Conservation (phyloP, 2,797 vertebrate species). For the Moxostoma hubbsi region DNA sequence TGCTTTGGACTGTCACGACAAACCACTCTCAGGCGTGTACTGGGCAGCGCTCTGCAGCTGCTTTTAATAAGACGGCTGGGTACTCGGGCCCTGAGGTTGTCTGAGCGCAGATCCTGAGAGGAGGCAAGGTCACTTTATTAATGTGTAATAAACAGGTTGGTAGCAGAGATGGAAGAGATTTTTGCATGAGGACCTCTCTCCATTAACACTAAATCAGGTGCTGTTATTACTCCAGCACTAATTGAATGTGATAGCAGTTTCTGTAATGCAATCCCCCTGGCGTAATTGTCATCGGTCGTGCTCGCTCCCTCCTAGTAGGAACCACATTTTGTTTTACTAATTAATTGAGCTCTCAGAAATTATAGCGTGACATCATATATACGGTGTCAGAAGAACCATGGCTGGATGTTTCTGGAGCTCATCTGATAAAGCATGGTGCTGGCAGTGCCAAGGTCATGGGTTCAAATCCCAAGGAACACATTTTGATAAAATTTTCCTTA, state of each 20-base stretch:
- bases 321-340: slow-evolving; percentile 55
- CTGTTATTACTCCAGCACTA: slow-evolving; percentile 69
- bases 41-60: slow-evolving; percentile 10
- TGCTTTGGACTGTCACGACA: slow-evolving; percentile 40
- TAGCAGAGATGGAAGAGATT: slow-evolving; percentile 56
- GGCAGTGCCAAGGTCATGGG: too few species aligned
- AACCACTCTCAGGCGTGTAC: slow-evolving; percentile 17
- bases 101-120: slow-evolving; percentile 7
- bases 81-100: slow-evolving; percentile 2
- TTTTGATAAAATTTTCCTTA: too few species aligned
- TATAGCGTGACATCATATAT: slow-evolving; percentile 42
- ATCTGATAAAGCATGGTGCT: too few species aligned
- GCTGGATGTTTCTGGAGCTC: neutral
- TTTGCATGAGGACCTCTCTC: slow-evolving; percentile 67
- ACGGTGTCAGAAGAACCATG: slow-evolving; percentile 2
- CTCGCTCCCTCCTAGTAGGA: slow-evolving; percentile 47
- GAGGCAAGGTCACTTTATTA: slow-evolving; percentile 59
- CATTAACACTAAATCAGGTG: slow-evolving; percentile 78
- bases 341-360: slow-evolving; percentile 57
- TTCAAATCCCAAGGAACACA: too few species aligned
- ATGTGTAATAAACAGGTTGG: slow-evolving; percentile 74
- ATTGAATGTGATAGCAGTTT: slow-evolving; percentile 74
- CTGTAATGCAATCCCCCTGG: slow-evolving; percentile 71
- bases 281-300: slow-evolving; percentile 72
- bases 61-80: slow-evolving; percentile 49